Evolutionary conservation across 2,888 invertebrate species (phyloP).

Genomic region (Mylabris sibirica): DNA sequence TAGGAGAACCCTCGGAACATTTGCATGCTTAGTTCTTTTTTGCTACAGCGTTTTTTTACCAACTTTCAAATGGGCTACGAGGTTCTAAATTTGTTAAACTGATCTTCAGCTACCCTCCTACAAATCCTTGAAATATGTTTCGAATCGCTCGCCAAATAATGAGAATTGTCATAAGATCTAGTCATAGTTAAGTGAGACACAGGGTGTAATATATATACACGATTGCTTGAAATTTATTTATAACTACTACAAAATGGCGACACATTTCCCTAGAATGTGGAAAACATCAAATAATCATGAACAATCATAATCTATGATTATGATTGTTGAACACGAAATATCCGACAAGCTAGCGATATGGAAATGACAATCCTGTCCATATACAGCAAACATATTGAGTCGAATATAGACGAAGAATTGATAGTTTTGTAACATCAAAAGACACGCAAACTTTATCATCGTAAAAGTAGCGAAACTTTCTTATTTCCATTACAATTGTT

Average conservation of each 20-base stretch:
- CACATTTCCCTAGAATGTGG: background rate
- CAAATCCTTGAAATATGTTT: too few relatives aligned
- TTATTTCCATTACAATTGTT: background rate
- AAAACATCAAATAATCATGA: background rate
- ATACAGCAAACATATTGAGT: background rate
- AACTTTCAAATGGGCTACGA: too few relatives aligned
- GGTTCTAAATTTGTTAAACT: too few relatives aligned
- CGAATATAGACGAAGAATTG: background rate
- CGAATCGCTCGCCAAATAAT: too few relatives aligned
- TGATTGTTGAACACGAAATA: background rate
- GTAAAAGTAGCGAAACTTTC: background rate
- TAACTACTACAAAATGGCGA: background rate
- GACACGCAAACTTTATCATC: background rate
- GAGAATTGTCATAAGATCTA: too few relatives aligned
- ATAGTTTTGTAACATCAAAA: slow-evolving; percentile 7
- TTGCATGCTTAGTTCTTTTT: too few relatives aligned
- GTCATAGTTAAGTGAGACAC: too few relatives aligned
- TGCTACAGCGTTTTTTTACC: too few relatives aligned
- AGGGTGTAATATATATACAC: too few relatives aligned
- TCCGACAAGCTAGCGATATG: background rate
- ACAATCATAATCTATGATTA: slow-evolving; percentile 4
- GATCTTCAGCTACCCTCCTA: too few relatives aligned
- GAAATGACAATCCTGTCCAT: background rate
- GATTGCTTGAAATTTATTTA: background rate
- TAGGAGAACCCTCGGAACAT: too few relatives aligned